Evolutionary conservation across 2,888 invertebrate genomes (phyloP).

Genomic region (Latheticus oryzae): DNA sequence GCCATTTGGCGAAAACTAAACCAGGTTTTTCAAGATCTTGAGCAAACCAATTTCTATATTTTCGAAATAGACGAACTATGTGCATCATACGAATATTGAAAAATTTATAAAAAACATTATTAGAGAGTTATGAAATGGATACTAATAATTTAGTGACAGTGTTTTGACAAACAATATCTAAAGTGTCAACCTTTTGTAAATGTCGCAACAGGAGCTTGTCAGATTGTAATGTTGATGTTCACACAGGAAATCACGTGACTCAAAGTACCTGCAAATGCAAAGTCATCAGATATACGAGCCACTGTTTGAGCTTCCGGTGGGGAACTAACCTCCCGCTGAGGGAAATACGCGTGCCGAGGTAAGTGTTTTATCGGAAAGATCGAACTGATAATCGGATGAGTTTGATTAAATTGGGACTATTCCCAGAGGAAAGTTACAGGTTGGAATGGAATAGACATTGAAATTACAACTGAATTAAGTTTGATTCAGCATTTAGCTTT

Average conservation of each 20-base stretch:
- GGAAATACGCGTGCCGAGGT: slow-evolving; percentile 50
- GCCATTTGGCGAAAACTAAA: slow-evolving; percentile 29
- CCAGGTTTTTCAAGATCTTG: slow-evolving; percentile 14
- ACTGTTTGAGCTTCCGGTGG: slow-evolving; percentile 46
- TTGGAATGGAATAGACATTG: no score
- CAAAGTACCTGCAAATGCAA: slow-evolving; percentile 37
- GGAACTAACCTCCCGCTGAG: slow-evolving; percentile 34
- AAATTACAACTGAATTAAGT: no score
- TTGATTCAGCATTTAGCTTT: no score
- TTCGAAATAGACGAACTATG: background rate
- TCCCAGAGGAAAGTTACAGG: slow-evolving; percentile 32
- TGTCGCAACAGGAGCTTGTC: slow-evolving; percentile 20
- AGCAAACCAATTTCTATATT: slow-evolving; percentile 8
- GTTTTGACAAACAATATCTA: slow-evolving; percentile 15
- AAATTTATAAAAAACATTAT: slow-evolving; percentile 8
- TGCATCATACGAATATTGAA: slow-evolving; percentile 2
- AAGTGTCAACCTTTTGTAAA: slow-evolving; percentile 20
- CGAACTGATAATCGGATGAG: slow-evolving; percentile 42
- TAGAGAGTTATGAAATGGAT: background rate
- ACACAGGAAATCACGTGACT: slow-evolving; percentile 32
- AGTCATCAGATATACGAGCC: slow-evolving; percentile 47
- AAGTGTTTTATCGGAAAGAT: slow-evolving; percentile 58
- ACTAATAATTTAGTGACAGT: slow-evolving; percentile 17
- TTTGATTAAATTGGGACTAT: slow-evolving; percentile 18
- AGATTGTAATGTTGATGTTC: slow-evolving; percentile 21